Evolutionary conservation across 2,888 invertebrate species (phyloP), one percentile per base, ranked within the genome.

Genomic region (Hemithea aestivaria): DNA sequence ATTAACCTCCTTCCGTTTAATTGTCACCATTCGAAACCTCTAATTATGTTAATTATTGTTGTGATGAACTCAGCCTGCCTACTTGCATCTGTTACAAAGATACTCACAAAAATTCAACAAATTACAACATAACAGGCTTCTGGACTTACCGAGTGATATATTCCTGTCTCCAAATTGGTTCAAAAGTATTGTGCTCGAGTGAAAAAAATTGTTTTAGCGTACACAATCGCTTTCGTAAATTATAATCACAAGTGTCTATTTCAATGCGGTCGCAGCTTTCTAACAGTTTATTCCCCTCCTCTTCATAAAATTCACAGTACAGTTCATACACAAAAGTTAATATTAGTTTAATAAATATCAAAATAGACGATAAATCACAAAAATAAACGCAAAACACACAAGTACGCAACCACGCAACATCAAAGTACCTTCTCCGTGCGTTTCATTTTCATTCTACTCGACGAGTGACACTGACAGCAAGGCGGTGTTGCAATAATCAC

Each of bases 361-460:
- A 51, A 45, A 56, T 48, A 53, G 31, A 53, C 39, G 50, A 48
- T 51, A 50, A 46, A 42, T 51, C 64, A 64, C 66, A 58, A 62
- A 62, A 56, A 56, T 62, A 61, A 60, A 58, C 60, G 57, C 56
- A 62, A 68, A 62, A 65, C 66, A 58, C 56, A 66, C 51, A 64
- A 66, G 69, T 38, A 71, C 68, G 57, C 58, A 71, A 70, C 57
- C 62, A 68, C 67, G 65, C 71, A 67, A 71, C 72, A 66, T 66
- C 66, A 67, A 69, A 62, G 54, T 63, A 73, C 16, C 5, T 5
- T 73, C 35, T 29, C 29, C 22, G 31, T 39, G 42, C 40, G 49
- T 48, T 42, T 45, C 40, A 34, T 40, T 48, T 42, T 38, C 39
- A 25, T 34, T 40, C 34, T 20, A 40, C 24, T 32, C 16, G 27